Percentiles rank a stretch among this genome's conserved stretches.
Conservation (phyloP, 2,113 vertebrate genomes). For the Stercorarius parasiticus region DNA sequence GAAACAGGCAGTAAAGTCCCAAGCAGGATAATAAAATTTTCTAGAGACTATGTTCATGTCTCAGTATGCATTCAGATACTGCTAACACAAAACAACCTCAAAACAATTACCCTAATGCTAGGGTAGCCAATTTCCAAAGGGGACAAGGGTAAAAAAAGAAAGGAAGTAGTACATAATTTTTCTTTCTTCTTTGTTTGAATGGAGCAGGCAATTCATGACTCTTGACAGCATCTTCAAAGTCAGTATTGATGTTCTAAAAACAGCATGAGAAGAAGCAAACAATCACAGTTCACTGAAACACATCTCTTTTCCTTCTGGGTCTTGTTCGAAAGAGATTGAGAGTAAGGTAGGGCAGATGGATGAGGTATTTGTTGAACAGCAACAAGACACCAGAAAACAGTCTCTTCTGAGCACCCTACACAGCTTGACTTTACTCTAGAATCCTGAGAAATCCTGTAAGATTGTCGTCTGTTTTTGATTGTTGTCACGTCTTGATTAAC, state of each 20-base stretch:
- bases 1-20: background rate
- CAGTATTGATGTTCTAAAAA: background rate
- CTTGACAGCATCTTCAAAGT: background rate
- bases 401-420: background rate
- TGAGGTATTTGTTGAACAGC: background rate
- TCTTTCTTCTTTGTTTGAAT: background rate
- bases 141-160: background rate
- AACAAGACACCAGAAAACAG: background rate
- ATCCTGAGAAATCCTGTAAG: background rate
- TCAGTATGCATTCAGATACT: background rate
- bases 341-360: background rate
- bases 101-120: background rate
- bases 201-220: background rate
- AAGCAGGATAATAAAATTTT: background rate
- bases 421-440: background rate
- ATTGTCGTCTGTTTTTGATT: background rate
- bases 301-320: background rate
- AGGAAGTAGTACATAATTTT: background rate
- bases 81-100: background rate
- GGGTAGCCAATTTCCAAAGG: background rate
- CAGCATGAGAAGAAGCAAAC: background rate
- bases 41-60: background rate
- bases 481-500: background rate
- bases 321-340: background rate
- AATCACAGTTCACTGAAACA: background rate